These are phyloP conservation scores for Bubalus kerabau DNA, from an alignment of 2,113 vertebrate species.

Conservation along the genomic window DNA sequence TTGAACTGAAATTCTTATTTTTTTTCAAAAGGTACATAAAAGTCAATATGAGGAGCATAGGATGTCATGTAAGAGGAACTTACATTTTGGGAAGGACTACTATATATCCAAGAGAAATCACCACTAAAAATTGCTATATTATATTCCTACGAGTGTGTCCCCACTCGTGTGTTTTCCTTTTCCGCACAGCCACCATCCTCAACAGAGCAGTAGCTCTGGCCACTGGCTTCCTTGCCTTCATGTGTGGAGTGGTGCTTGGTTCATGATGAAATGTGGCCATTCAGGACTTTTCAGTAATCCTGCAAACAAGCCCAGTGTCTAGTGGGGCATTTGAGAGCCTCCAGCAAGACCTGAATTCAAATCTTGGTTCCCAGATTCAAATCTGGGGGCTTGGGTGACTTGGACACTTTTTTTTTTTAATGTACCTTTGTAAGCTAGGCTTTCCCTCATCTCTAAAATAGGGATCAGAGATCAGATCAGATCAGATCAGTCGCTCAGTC, in stretches of 20 bases:
- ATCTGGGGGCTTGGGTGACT: neutral
- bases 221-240: neutral
- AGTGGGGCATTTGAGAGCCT: neutral
- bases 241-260: neutral
- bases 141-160: rapidly evolving
- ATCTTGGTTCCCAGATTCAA: neutral
- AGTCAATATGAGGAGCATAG: neutral
- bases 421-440: neutral
- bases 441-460: neutral
- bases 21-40: neutral
- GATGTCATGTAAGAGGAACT: neutral
- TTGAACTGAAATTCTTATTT: neutral
- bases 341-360: neutral
- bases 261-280: neutral
- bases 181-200: neutral
- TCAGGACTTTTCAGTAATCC: neutral
- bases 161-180: rapidly evolving
- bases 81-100: neutral
- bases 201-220: neutral
- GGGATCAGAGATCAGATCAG: neutral
- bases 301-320: neutral
- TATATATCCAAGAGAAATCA: neutral
- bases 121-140: rapidly evolving
- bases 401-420: too few relatives aligned
- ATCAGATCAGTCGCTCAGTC: too few relatives aligned